These are phyloP conservation scores for Myzus persicae DNA, from an alignment of 1,140 invertebrate genomes.

Conservation along the genomic window DNA sequence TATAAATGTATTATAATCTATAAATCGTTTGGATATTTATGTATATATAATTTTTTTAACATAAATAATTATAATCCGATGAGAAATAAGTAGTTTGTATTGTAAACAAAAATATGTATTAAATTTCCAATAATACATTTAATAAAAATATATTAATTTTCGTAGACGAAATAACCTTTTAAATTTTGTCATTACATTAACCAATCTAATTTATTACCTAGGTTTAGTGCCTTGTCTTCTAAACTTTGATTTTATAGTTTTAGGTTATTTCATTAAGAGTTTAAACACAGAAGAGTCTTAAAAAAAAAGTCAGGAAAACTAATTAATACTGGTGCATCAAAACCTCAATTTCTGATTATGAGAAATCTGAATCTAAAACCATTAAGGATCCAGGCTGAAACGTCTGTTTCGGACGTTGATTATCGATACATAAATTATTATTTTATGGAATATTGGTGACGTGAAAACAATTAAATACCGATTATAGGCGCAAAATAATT, in stretches of 20 bases:
- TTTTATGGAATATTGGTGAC: slow-evolving; percentile 2
- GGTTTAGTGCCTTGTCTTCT: not conserved
- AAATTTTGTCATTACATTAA: not conserved
- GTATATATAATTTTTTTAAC: not conserved
- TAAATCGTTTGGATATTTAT: not conserved
- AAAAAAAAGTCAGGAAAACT: not conserved
- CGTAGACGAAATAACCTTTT: not conserved
- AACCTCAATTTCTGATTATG: not conserved
- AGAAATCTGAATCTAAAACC: not conserved
- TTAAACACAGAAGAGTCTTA: not conserved
- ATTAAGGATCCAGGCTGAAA: not conserved
- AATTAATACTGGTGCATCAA: not conserved
- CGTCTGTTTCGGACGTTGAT: not conserved
- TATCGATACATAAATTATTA: not conserved
- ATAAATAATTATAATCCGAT: not conserved
- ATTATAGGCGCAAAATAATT: not conserved
- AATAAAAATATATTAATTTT: slow-evolving; percentile 4
- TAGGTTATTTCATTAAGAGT: not conserved
- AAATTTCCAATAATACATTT: not conserved
- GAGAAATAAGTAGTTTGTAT: not conserved
- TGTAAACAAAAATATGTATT: not conserved
- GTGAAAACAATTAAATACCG: not conserved
- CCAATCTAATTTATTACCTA: not conserved
- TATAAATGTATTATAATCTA: not conserved
- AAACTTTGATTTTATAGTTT: slow-evolving; percentile 4